phyloP scores from a whole-genome alignment of 37 sponge, comb jelly and placozoan species.

The Haliclona indistincta region DNA sequence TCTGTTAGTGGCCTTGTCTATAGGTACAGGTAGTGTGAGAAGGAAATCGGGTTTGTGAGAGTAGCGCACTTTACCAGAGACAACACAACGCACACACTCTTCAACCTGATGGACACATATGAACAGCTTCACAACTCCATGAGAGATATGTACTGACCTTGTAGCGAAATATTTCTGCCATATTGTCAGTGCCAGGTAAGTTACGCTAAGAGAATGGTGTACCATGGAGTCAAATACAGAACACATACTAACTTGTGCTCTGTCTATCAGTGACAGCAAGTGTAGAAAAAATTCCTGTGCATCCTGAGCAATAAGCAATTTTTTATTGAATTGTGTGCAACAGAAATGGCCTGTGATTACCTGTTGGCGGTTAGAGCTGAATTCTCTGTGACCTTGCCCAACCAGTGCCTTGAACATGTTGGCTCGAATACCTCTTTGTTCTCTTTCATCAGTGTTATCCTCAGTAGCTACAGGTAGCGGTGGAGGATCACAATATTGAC shows the following conservation, averaged over 20 bases:
- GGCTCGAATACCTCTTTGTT: constrained; percentile 63
- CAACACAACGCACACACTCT: constrained; percentile 76
- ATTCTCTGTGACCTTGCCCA: constrained; percentile 87
- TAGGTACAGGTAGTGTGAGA: constrained; percentile 72
- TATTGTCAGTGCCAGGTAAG: constrained; percentile 23
- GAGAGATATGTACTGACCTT: not conserved
- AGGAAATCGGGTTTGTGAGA: constrained; percentile 52
- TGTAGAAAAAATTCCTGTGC: constrained; percentile 89
- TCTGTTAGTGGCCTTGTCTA: constrained; percentile 76
- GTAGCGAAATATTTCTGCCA: too few relatives aligned
- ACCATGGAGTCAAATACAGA: not conserved
- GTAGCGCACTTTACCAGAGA: constrained; percentile 73
- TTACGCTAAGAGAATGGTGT: constrained; percentile 11
- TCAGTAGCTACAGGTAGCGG: not conserved
- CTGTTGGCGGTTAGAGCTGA: constrained; percentile 81
- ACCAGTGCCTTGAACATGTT: constrained; percentile 80
- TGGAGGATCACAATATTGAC: constrained; percentile 63
- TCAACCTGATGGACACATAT: constrained; percentile 49
- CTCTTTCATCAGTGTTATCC: constrained; percentile 10
- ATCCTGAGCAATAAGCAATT: constrained; percentile 46
- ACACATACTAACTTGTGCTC: constrained; percentile 29
- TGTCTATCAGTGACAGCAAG: constrained; percentile 64
- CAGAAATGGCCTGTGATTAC: constrained; percentile 6
- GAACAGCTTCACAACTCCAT: not conserved
- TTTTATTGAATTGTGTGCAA: too few relatives aligned